Percentiles rank a stretch among this genome's conserved stretches.
These are phyloP conservation scores for Lanistes nyassanus DNA, from an alignment of 1,140 invertebrate species.

Conservation along the genomic window DNA sequence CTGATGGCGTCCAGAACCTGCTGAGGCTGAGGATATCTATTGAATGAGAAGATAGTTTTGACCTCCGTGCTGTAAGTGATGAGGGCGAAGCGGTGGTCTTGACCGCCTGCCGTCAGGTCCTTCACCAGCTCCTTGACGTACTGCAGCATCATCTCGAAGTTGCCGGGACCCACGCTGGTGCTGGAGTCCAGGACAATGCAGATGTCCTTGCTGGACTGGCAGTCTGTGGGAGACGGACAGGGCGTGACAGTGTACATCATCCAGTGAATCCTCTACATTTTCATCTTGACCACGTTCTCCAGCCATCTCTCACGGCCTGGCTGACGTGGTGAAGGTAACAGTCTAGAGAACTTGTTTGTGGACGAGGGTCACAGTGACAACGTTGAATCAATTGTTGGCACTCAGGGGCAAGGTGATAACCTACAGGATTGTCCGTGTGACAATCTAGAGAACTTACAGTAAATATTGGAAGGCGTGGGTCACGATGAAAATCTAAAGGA, in stretches of 20 bases:
- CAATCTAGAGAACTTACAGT: too few relatives aligned
- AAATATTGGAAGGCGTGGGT: too few relatives aligned
- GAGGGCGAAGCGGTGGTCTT: conserved; percentile 50
- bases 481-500: too few relatives aligned
- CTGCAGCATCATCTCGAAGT: conserved; percentile 48
- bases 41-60: conserved; percentile 50
- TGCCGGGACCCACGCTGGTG: conserved; percentile 49
- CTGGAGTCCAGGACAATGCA: conserved; percentile 57
- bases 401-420: too few relatives aligned
- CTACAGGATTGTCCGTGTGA: too few relatives aligned
- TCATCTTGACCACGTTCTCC: background rate
- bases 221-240: conserved; percentile 40
- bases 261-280: too few relatives aligned
- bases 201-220: conserved; percentile 51
- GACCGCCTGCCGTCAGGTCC: conserved; percentile 34
- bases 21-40: conserved; percentile 38
- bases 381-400: too few relatives aligned
- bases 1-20: conserved; percentile 53
- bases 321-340: background rate
- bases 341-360: too few relatives aligned
- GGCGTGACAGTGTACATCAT: background rate
- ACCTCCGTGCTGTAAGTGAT: conserved; percentile 52
- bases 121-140: conserved; percentile 46
- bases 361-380: too few relatives aligned
- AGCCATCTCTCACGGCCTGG: background rate